Conservation (phyloP, 2,888 invertebrate species). For the Drosophila melanosoma region DNA sequence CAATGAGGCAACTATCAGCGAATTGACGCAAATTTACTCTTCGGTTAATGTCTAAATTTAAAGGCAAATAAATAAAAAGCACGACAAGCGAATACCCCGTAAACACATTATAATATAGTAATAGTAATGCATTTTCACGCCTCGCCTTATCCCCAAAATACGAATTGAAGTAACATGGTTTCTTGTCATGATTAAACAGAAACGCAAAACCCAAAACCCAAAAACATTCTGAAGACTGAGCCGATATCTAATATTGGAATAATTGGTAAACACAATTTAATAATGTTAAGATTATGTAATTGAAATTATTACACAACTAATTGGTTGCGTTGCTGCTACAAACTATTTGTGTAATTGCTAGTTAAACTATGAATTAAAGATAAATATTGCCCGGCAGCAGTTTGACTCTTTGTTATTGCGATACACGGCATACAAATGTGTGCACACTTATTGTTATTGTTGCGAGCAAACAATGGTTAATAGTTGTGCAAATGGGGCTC, state of each 20-base stretch:
- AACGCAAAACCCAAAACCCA: background rate
- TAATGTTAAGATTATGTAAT: background rate
- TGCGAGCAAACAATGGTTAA: slow-evolving; percentile 11
- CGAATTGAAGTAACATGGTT: background rate
- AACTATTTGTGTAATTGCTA: background rate
- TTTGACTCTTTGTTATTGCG: slow-evolving; percentile 1
- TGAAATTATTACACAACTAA: background rate
- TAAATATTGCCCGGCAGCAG: background rate
- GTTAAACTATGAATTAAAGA: background rate
- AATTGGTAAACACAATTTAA: background rate
- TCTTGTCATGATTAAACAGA: background rate
- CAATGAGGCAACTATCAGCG: slow-evolving; percentile 30
- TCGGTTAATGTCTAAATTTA: background rate
- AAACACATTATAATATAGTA: background rate
- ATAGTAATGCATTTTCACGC: background rate
- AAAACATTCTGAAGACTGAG: background rate
- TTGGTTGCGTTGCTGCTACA: background rate
- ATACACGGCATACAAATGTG: background rate
- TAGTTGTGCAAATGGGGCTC: slow-evolving; percentile 9
- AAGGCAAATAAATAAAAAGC: background rate
- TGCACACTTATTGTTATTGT: background rate
- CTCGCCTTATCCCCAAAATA: background rate
- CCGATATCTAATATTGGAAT: background rate
- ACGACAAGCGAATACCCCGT: background rate
- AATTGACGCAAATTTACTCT: slow-evolving; percentile 18